phyloP scores from a whole-genome alignment of 2,888 invertebrate genomes.

The Steromphala cineraria region DNA sequence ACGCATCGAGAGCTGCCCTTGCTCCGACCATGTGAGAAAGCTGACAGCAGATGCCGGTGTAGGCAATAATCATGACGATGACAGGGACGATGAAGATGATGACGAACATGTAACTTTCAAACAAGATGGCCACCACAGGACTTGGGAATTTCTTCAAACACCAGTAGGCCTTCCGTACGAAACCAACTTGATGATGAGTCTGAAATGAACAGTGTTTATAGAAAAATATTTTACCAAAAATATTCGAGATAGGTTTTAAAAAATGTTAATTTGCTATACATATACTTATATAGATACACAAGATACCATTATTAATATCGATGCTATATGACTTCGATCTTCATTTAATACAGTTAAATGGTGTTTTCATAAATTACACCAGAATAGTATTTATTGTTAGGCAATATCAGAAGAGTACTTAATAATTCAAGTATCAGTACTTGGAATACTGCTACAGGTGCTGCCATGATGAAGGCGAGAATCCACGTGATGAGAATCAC shows the following conservation, averaged over 20 bases:
- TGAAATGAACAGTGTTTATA: constrained; percentile 24
- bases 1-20: neutral
- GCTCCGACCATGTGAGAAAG: neutral
- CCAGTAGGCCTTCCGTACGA: constrained; percentile 76
- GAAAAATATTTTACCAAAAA: too few species aligned
- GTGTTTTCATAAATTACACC: too few species aligned
- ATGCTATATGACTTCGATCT: too few species aligned
- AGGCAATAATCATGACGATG: constrained; percentile 81
- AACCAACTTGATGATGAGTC: constrained; percentile 43
- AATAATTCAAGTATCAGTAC: neutral
- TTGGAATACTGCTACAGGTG: constrained; percentile 31
- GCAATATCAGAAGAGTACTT: too few species aligned
- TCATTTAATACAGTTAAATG: too few species aligned
- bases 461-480: constrained; percentile 21
- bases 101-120: constrained; percentile 82
- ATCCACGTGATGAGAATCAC: constrained; percentile 11
- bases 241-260: too few species aligned
- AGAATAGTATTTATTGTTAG: too few species aligned
- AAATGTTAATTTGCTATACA: too few species aligned
- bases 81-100: constrained; percentile 81
- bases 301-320: too few species aligned
- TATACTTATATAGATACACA: too few species aligned
- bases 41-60: constrained; percentile 78
- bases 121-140: constrained; percentile 66
- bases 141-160: constrained; percentile 78